Base-by-base conservation (phyloP, 2,797 vertebrate genomes). In the Sebastes miniatus region DNA sequence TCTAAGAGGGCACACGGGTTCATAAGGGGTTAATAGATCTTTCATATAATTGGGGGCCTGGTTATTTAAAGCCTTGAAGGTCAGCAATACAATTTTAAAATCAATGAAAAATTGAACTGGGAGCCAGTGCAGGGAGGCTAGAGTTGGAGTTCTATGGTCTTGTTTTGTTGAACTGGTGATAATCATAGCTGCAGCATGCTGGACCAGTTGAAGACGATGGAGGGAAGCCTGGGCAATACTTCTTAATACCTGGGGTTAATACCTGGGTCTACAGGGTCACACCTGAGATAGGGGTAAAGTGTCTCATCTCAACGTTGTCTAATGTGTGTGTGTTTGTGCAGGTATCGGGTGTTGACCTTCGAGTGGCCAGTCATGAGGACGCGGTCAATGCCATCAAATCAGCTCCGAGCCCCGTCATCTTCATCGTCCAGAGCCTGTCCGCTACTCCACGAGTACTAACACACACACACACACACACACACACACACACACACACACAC, bases 351-450 rank as follows among this genome's bases (percentile, higher is more conserved):
- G 85, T 96, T 2, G 97, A 99, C 86, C 89, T 99, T 3, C 96
- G 94, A 72, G 95, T 95, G 0, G 97, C 98, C 79, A 97, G 94
- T 25, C 98, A 99, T 0, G 95, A 96, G 32, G 97, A 99, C 87
- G 98, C 98, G 0, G 98, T 99, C 1, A 93, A 95, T 75, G 96
- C 97, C 81, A 99, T 99, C 75, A 99, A 97, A 92, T 95, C 95
- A 0, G 96, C 97, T 0, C 95, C 95, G 12, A 98, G 96, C 73
- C 98, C 98, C 0, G 97, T 99, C 0, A 94, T 98, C 83, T 98
- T 99, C 59, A 86, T 98, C 1, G 96, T 99, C 29, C 98, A 99
- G 95, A 98, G 97, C 77, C 93, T 99, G 85, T 96, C 95, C 3
- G 87, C 93, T 0, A 93, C 96, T 3, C 98, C 98, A 3, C 95